Evolutionary conservation across 2,888 invertebrate species (phyloP).

Genomic region (Magallana nippona): DNA sequence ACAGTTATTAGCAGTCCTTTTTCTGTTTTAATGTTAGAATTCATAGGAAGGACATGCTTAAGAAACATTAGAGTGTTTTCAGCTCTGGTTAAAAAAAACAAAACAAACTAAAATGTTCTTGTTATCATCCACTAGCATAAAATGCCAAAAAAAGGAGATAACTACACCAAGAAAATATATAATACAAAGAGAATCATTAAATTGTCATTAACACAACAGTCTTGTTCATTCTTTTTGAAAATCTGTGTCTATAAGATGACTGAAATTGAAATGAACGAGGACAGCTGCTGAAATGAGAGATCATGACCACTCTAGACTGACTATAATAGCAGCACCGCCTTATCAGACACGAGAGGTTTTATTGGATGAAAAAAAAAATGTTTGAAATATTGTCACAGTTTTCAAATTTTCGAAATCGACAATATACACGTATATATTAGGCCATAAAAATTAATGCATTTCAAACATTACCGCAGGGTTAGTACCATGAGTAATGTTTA

Average conservation of each 20-base stretch:
- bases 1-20: neutral
- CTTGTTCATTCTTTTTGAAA: neutral
- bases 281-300: too few relatives aligned
- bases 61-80: neutral
- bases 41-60: neutral
- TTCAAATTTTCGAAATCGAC: too few relatives aligned
- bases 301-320: too few relatives aligned
- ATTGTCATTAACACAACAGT: slow-evolving; percentile 39
- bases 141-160: slow-evolving; percentile 50
- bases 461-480: too few relatives aligned
- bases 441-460: too few relatives aligned
- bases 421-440: too few relatives aligned
- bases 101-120: neutral
- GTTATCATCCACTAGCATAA: slow-evolving; percentile 39
- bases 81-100: neutral
- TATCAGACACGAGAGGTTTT: too few relatives aligned
- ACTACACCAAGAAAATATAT: slow-evolving; percentile 38
- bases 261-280: too few relatives aligned
- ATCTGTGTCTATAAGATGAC: neutral
- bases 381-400: too few relatives aligned
- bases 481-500: too few relatives aligned
- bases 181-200: slow-evolving; percentile 42
- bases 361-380: too few relatives aligned
- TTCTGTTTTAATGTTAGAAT: neutral
- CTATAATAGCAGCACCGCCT: too few relatives aligned